Base-by-base conservation (phyloP, 2,113 vertebrate species). In the Alethe castanea region DNA sequence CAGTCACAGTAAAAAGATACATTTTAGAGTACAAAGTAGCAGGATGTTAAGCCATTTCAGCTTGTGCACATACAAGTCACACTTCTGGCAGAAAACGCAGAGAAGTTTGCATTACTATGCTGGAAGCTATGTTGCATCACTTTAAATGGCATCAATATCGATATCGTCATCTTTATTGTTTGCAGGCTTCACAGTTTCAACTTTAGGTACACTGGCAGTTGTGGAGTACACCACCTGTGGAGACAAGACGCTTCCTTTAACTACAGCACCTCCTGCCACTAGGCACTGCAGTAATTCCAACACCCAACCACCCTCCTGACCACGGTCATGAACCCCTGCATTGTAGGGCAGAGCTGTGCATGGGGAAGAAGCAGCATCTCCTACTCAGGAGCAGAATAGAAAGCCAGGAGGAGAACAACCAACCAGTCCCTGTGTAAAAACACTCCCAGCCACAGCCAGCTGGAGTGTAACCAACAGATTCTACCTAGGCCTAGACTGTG, bases 71-170 rank as follows among this genome's bases (percentile, higher is more conserved):
- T 96, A 98, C 97, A 98, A 97, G 97, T 97, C 97, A 98, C 97
- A 98, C 97, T 98, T 96, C 97, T 97, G 98, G 97, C 96, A 97
- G 95, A 96, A 97, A 97, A 97, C 33, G 95, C 92, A 96, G 91
- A 96, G 96, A 94, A 93, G 65, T 92, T 96, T 96, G 94, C 95
- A 97, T 96, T 95, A 80, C 96, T 92, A 97, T 47, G 95, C 95
- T 96, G 97, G 97, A 97, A 98, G 97, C 97, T 96, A 92, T 35
- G 92, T 79, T 88, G 86, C 95, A 85, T 95, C 95, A 93, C 82
- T 97, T 98, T 98, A 99, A 98, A 99, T 99, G 91, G 99, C 99
- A 97, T 99, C 99, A 25, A 99, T 99, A 96, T 99, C 99, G n/a
- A 99, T 99, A 97, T 99, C 99, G 0, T 99, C 99, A 38, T 99